These are phyloP conservation scores for Pocota personata DNA, from an alignment of 2,888 invertebrate genomes.

Conservation along the genomic window DNA sequence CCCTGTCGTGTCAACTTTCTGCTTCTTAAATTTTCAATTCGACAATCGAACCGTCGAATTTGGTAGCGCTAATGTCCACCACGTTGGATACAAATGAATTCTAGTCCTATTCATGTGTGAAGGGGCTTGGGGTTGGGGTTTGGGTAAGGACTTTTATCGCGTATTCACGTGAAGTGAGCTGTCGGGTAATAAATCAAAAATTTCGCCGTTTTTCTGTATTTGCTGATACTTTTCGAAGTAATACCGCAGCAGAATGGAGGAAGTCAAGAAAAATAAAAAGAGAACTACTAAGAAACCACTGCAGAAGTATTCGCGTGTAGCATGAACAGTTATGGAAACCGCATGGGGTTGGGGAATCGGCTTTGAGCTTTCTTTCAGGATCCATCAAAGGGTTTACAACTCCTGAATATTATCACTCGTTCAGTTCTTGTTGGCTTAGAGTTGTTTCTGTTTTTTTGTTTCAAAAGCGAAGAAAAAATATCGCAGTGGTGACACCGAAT, in stretches of 20 bases:
- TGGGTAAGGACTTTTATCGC: slow-evolving; percentile 41
- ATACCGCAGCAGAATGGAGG: slow-evolving; percentile 52
- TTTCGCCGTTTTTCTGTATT: slow-evolving; percentile 49
- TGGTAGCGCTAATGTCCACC: slow-evolving; percentile 2
- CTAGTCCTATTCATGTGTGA: not conserved
- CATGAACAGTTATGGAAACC: slow-evolving; percentile 64
- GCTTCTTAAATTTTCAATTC: slow-evolving; percentile 28
- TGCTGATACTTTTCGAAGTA: slow-evolving; percentile 45
- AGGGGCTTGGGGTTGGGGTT: not conserved
- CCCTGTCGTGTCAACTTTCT: not conserved
- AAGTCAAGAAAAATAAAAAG: not conserved
- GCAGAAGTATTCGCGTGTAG: slow-evolving; percentile 68
- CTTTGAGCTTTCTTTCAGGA: slow-evolving; percentile 55
- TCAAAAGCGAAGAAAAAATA: not conserved
- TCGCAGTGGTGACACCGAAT: slow-evolving; percentile 49
- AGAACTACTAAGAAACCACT: slow-evolving; percentile 46
- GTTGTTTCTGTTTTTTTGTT: not conserved
- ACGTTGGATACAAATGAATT: not conserved
- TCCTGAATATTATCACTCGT: slow-evolving; percentile 53
- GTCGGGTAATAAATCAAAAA: slow-evolving; percentile 70
- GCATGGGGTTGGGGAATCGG: slow-evolving; percentile 47
- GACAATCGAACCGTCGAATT: slow-evolving; percentile 12
- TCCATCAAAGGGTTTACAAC: slow-evolving; percentile 49
- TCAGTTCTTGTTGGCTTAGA: not conserved
- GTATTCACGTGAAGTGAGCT: slow-evolving; percentile 60